These are phyloP conservation scores for Lutjanus campechanus DNA, from an alignment of 2,797 vertebrate genomes.

Conservation along the genomic window DNA sequence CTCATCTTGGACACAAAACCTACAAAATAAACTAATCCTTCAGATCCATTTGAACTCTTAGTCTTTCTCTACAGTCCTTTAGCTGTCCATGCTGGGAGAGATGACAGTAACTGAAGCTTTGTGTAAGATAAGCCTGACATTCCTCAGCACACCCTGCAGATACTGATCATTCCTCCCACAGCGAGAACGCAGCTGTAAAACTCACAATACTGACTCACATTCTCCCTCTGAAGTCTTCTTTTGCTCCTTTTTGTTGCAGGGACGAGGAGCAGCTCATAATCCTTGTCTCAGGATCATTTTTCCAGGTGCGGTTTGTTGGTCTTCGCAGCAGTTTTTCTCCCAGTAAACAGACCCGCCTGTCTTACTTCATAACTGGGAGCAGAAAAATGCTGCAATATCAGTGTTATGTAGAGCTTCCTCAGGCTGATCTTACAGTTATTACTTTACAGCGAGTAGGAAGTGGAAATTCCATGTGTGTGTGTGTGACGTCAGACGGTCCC, in stretches of 20 bases:
- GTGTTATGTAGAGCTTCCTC: conserved; percentile 22
- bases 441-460: conserved; percentile 44
- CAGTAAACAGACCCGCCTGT: neutral
- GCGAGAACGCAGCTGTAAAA: neutral
- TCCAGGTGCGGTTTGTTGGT: neutral
- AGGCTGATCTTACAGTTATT: neutral
- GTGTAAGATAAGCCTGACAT: neutral
- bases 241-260: neutral
- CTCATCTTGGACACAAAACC: neutral
- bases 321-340: neutral
- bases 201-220: conserved; percentile 57
- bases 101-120: neutral
- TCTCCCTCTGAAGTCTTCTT: conserved; percentile 21
- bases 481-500: conserved; percentile 30
- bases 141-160: conserved; percentile 22
- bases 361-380: conserved; percentile 1
- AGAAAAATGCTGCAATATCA: conserved; percentile 24
- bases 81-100: neutral
- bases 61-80: neutral
- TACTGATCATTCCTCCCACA: conserved; percentile 35
- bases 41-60: neutral
- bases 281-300: neutral
- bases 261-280: conserved; percentile 1
- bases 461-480: conserved; percentile 6
- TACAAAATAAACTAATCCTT: neutral